Conservation (phyloP, 1,140 invertebrate species). For the Aphelinus certus region DNA sequence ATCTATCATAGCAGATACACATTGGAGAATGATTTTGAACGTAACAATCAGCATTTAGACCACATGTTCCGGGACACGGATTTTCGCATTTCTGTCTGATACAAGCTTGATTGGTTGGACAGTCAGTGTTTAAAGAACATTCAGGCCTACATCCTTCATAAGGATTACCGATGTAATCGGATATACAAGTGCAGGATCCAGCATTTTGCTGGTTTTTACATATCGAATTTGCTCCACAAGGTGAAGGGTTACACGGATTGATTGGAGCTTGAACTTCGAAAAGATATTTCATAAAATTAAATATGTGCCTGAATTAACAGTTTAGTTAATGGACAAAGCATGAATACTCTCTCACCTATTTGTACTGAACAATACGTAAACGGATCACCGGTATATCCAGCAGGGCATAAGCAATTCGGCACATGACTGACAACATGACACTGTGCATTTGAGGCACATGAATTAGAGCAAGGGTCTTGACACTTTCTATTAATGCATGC, state of each 20-base stretch:
- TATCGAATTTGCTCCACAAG: constrained; percentile 66
- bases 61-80: constrained; percentile 83
- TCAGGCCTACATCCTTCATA: constrained; percentile 78
- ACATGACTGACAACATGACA: constrained; percentile 73
- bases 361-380: constrained; percentile 61
- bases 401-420: constrained; percentile 73
- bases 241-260: constrained; percentile 67
- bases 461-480: constrained; percentile 62
- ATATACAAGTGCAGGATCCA: constrained; percentile 74
- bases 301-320: no score
- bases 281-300: no score
- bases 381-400: constrained; percentile 77
- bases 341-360: constrained; percentile 47
- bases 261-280: constrained; percentile 58
- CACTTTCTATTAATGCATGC: constrained; percentile 65
- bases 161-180: constrained; percentile 83
- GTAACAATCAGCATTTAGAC: constrained; percentile 74
- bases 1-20: constrained; percentile 76
- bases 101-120: constrained; percentile 78
- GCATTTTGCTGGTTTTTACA: constrained; percentile 55
- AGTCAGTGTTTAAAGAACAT: constrained; percentile 80
- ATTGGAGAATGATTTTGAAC: constrained; percentile 78
- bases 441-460: constrained; percentile 72
- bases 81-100: constrained; percentile 78
- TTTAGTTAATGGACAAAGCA: neutral